Evolutionary conservation across 2,797 vertebrate genomes (phyloP).

Genomic region (Carduelis carduelis): DNA sequence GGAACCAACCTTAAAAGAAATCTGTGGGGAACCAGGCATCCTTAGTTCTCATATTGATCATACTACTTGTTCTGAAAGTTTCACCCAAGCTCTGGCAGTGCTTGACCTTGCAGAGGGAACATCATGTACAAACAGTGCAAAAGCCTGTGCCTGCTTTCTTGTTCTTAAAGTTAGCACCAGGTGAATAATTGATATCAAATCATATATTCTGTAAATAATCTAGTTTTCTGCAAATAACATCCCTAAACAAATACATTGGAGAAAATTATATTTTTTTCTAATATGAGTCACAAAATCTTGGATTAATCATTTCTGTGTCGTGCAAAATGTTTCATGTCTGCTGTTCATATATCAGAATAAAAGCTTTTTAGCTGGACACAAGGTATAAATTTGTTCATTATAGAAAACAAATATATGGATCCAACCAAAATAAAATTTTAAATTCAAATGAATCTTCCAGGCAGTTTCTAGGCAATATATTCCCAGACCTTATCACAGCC

Average conservation of each 20-base stretch:
- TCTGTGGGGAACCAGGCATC: not conserved
- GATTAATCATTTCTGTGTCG: not conserved
- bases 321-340: not conserved
- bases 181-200: not conserved
- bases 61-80: not conserved
- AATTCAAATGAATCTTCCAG: not conserved
- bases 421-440: not conserved
- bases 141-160: not conserved
- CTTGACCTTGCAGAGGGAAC: constrained; percentile 17
- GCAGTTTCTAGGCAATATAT: not conserved
- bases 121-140: not conserved
- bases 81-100: not conserved
- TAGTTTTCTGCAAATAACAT: not conserved
- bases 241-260: not conserved
- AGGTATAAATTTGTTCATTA: not conserved
- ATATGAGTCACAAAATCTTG: not conserved
- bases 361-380: not conserved
- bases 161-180: not conserved
- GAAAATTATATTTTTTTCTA: not conserved
- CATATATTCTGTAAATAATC: not conserved
- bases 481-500: not conserved
- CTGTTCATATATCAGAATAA: not conserved
- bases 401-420: not conserved
- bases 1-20: constrained; percentile 38
- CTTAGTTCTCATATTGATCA: constrained; percentile 28